phyloP scores from a whole-genome alignment of 2,888 invertebrate genomes.

The Nomada ruficornis region DNA sequence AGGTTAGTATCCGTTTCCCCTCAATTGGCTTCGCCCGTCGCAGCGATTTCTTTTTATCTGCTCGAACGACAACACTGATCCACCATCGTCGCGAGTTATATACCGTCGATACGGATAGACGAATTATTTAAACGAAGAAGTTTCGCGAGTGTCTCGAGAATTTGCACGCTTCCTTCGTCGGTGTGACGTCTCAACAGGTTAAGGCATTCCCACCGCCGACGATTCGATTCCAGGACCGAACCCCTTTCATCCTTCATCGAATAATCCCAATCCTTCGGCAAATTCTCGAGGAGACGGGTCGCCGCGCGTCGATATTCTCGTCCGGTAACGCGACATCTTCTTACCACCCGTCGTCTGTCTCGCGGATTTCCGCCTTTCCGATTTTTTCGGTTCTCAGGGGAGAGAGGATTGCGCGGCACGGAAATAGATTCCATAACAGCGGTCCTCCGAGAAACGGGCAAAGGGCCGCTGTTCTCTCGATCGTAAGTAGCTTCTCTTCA shows the following conservation, averaged over 20 bases:
- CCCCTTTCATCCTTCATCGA: constrained; percentile 22
- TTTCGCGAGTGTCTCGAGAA: constrained; percentile 15
- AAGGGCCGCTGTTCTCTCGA: constrained; percentile 35
- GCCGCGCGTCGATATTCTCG: background rate
- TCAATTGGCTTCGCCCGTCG: constrained; percentile 35
- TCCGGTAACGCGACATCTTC: constrained; percentile 5
- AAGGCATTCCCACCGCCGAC: constrained; percentile 35
- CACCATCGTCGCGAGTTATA: background rate
- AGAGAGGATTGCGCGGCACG: background rate
- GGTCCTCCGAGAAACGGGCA: background rate
- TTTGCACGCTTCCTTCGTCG: background rate
- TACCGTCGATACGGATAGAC: background rate
- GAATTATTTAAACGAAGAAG: constrained; percentile 11
- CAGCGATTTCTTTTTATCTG: constrained; percentile 34
- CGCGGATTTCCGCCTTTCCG: background rate
- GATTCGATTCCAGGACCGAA: constrained; percentile 57
- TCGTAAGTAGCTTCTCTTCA: constrained; percentile 54
- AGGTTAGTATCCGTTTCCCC: constrained; percentile 50
- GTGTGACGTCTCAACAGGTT: constrained; percentile 55
- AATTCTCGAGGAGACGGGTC: constrained; percentile 12
- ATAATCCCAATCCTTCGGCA: constrained; percentile 36
- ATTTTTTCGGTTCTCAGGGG: too few relatives aligned
- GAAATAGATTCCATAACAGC: constrained; percentile 30
- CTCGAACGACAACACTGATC: constrained; percentile 13
- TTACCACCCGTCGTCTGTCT: background rate